A percentile compares a stretch with the other conserved stretches of the same genome.
These are phyloP conservation scores for Turritopsis dohrnii DNA, from an alignment of 30 jellyfish, hydroid and myxozoan species.

Conservation along the genomic window DNA sequence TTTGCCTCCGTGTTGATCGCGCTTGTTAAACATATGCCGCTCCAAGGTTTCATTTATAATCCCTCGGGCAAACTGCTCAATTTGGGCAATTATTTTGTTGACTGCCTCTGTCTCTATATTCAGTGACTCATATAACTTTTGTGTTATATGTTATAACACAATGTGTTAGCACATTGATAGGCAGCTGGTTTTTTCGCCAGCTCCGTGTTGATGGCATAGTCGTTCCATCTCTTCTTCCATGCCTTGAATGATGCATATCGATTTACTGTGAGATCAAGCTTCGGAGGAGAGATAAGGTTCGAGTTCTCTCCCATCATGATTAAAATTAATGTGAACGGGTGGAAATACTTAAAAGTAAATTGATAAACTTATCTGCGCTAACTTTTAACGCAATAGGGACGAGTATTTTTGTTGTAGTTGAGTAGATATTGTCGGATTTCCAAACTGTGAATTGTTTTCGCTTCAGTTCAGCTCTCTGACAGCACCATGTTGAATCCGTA, in stretches of 20 bases:
- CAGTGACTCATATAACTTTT: conserved; percentile 31
- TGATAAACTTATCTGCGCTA: not conserved
- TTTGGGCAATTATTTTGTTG: not conserved
- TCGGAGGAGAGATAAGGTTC: conserved; percentile 31
- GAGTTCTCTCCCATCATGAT: not conserved
- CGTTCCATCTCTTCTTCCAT: conserved; percentile 41
- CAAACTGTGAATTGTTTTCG: too few relatives aligned
- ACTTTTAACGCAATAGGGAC: not conserved
- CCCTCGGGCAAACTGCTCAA: conserved; percentile 28
- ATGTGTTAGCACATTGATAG: conserved; percentile 39
- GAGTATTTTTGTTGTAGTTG: too few relatives aligned
- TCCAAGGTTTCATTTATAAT: conserved; percentile 24
- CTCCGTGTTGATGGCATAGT: conserved; percentile 21
- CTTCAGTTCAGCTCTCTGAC: not conserved
- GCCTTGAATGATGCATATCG: conserved; percentile 29
- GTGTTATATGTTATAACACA: conserved; percentile 24
- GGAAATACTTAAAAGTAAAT: not conserved
- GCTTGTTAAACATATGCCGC: conserved; percentile 11
- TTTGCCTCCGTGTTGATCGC: conserved; percentile 35
- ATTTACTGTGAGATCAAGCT: conserved; percentile 34
- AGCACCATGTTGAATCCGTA: not conserved
- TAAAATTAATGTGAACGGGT: not conserved
- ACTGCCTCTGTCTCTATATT: conserved; percentile 12
- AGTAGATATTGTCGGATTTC: too few relatives aligned
- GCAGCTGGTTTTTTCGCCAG: conserved; percentile 20